Evolutionary conservation across 2,888 invertebrate genomes (phyloP), one percentile per base, ranked within the genome.

Genomic region (Lepidochrysops patricia): DNA sequence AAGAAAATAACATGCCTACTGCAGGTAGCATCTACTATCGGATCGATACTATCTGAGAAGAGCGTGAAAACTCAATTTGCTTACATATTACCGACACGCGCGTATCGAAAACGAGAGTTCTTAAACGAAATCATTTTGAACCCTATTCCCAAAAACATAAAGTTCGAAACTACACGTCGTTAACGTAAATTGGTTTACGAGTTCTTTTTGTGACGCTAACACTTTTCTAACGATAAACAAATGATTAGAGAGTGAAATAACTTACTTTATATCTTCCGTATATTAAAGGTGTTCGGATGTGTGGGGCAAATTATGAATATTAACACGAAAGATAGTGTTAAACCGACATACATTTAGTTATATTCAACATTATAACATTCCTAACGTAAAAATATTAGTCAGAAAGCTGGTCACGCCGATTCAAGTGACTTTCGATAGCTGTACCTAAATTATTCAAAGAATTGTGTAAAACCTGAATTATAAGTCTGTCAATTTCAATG

Each of bases 51-150:
- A 29, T 29, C 19, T 19, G 25, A 29, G 15, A 27, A 19, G 29
- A 29, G 54, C 54, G 54, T 54, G 19, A 32, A 54, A 54, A 29
- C 19, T 54, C 58, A 29, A 61, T 65, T 63, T 62, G 58, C 60
- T 63, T 60, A 59, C 67, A 66, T 64, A 65, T 64, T 15, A 67
- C 66, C 62, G 57, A 52, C 66, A 67, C 66, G 67, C 67, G 43
- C 64, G 49, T 6, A 59, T 50, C 60, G 60, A 61, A 63, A 63
- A 60, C 59, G 63, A 61, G 61, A 63, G 63, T 63, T 61, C 52
- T 6, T 34, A 19, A 34, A 54, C 50, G 13, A 35, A 52, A 29
- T 25, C 13, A 57, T 32, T 54, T 54, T 35, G 34, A 48, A 32
- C 37, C 27, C 26, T 54, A 54, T 29, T 3, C 12, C 32, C 32